These are phyloP conservation scores for Poeciliopsis gracilis DNA, from an alignment of 2,797 vertebrate genomes.

Conservation along the genomic window DNA sequence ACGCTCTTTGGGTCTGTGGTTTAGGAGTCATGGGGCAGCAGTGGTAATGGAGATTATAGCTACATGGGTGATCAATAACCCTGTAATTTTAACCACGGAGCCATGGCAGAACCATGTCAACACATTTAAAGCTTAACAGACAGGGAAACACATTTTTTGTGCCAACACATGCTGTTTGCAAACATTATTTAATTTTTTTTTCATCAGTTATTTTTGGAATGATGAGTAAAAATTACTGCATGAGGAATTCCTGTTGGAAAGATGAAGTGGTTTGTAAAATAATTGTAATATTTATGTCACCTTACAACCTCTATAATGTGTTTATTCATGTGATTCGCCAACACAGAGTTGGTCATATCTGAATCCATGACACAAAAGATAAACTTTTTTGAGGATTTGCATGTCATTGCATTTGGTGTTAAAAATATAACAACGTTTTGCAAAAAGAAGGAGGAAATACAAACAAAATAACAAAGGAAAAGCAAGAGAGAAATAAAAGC, in stretches of 20 bases:
- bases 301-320: neutral
- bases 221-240: neutral
- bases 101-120: conserved; percentile 21
- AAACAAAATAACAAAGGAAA: too few species aligned
- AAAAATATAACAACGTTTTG: neutral
- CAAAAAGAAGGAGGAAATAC: neutral
- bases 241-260: neutral
- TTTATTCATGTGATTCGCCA: neutral
- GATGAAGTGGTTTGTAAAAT: neutral
- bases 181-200: neutral
- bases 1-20: conserved; percentile 48
- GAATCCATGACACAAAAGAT: neutral
- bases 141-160: neutral
- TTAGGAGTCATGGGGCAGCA: conserved; percentile 44
- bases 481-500: too few species aligned
- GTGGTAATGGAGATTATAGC: conserved; percentile 48
- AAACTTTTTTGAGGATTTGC: neutral
- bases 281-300: neutral
- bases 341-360: neutral
- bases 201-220: neutral
- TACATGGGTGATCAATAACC: conserved; percentile 39
- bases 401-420: neutral
- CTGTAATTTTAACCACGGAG: conserved; percentile 28
- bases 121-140: conserved; percentile 20
- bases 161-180: neutral